phyloP scores from a whole-genome alignment of 2,888 invertebrate genomes.

The Drosophila phalerata region DNA sequence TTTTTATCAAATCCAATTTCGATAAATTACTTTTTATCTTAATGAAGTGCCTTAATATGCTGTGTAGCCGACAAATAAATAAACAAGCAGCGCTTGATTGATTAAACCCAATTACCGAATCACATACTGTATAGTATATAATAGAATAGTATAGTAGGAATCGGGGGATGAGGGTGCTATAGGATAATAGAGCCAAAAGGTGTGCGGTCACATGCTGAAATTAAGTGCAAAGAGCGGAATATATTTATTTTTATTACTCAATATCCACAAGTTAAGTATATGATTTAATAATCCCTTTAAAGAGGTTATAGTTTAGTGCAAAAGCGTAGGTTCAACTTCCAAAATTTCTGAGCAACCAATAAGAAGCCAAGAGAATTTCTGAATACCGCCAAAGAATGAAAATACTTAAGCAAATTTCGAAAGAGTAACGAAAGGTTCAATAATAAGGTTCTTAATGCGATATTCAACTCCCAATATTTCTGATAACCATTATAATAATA shows the following conservation, averaged over 20 bases:
- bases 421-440: no score
- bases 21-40: constrained; percentile 79
- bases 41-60: constrained; percentile 69
- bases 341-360: no score
- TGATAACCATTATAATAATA: no score
- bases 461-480: no score
- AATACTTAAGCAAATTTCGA: no score
- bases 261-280: not conserved
- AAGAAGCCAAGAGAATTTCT: no score
- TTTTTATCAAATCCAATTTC: constrained; percentile 63
- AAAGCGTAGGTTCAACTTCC: no score
- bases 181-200: constrained; percentile 1
- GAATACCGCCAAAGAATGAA: no score
- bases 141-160: not conserved
- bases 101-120: constrained; percentile 76
- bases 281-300: not conserved
- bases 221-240: constrained; percentile 17
- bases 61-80: constrained; percentile 50
- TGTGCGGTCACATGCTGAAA: constrained; percentile 48
- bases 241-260: constrained; percentile 22
- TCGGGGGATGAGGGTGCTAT: constrained; percentile 7
- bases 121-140: constrained; percentile 38
- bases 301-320: no score
- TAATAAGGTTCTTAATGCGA: no score
- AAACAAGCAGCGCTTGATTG: constrained; percentile 74